phyloP scores from a whole-genome alignment of 2,888 invertebrate species.

The Myopa testacea region DNA sequence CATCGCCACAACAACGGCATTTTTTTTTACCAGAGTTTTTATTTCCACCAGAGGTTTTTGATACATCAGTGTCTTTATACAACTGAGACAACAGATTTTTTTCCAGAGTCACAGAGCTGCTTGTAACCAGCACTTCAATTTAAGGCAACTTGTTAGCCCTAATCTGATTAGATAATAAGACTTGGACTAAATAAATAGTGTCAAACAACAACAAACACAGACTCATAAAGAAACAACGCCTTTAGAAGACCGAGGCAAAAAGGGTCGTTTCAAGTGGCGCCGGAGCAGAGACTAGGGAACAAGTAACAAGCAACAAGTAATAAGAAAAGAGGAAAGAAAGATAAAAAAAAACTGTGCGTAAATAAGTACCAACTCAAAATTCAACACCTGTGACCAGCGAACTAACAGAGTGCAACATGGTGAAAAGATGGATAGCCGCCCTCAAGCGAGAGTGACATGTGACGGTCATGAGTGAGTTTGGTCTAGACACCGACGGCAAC shows the following conservation, averaged over 20 bases:
- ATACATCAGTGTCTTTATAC: no score
- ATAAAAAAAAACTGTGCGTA: no score
- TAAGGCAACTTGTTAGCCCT: no score
- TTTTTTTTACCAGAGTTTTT: not conserved
- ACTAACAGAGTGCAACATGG: not conserved
- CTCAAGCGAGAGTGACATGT: not conserved
- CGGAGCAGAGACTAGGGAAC: no score
- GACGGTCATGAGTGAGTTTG: not conserved
- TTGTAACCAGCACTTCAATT: no score
- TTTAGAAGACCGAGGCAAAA: no score
- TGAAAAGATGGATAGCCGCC: conserved; percentile 3
- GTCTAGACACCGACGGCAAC: conserved; percentile 13
- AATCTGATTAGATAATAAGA: no score
- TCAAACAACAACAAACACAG: not conserved
- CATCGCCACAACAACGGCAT: conserved; percentile 49
- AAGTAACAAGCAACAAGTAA: no score
- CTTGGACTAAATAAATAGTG: not conserved
- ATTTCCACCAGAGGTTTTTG: not conserved
- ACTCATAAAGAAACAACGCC: not conserved
- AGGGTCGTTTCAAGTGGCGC: no score
- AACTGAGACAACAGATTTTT: not conserved
- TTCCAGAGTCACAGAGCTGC: no score
- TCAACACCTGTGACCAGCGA: not conserved
- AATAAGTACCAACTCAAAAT: not conserved
- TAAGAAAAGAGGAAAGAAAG: no score